A percentile compares a stretch with the other conserved stretches of the same genome.
Evolutionary conservation across 2,113 vertebrate species (phyloP).

Genomic region (Chitala chitala): DNA sequence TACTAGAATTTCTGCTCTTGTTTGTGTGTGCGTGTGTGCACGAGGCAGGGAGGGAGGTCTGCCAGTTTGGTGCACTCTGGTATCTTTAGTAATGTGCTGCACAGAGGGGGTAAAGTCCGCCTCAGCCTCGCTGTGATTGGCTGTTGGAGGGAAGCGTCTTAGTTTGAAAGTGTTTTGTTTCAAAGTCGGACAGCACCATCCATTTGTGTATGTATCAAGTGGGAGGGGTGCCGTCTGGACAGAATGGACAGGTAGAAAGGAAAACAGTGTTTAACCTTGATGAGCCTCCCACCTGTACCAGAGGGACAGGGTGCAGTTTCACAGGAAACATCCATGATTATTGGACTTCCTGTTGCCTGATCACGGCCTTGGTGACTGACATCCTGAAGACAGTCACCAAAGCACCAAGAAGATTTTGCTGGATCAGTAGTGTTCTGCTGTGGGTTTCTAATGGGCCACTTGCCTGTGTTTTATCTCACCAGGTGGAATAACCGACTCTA

Average conservation of each 20-base stretch:
- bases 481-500: constrained; percentile 6
- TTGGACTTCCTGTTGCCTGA: too few species aligned
- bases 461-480: neutral
- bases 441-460: neutral
- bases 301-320: too few species aligned
- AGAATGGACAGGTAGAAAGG: neutral
- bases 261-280: too few species aligned
- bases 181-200: neutral
- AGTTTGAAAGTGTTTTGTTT: constrained; percentile 8
- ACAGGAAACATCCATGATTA: too few species aligned
- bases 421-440: neutral
- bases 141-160: neutral
- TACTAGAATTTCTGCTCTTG: neutral
- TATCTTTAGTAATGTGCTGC: neutral
- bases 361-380: too few species aligned
- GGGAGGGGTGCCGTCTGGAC: neutral
- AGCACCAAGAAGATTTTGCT: neutral
- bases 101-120: constrained; percentile 14
- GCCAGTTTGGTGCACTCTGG: neutral
- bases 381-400: too few species aligned
- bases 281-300: too few species aligned
- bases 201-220: too few species aligned
- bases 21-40: neutral
- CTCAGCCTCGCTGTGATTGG: neutral
- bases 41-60: neutral